phyloP scores from a whole-genome alignment of 2,797 vertebrate genomes.

The Leucoraja ocellata region DNA sequence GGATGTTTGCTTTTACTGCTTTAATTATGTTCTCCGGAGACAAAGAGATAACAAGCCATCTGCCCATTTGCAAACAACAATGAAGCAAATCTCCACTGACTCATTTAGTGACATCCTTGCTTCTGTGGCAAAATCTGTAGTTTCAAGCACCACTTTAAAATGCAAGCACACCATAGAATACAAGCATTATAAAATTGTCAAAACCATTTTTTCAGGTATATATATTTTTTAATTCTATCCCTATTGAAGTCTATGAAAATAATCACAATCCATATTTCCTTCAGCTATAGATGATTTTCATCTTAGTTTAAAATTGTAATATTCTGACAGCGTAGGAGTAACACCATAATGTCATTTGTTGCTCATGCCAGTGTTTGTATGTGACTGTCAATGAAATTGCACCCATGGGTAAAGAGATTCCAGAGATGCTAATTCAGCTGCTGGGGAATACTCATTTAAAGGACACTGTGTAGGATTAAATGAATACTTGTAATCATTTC shows the following conservation, averaged over 20 bases:
- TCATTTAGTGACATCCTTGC: background rate
- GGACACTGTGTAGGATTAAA: background rate
- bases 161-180: background rate
- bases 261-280: background rate
- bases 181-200: background rate
- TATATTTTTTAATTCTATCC: background rate
- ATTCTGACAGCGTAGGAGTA: background rate
- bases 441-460: background rate
- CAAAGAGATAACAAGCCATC: background rate
- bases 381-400: background rate
- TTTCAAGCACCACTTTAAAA: background rate
- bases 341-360: background rate
- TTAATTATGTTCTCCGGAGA: background rate
- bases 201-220: background rate
- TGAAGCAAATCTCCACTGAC: constrained; percentile 1
- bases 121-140: background rate
- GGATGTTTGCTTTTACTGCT: background rate
- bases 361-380: background rate
- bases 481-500: background rate
- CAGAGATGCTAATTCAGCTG: background rate
- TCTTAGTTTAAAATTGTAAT: background rate
- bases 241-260: background rate
- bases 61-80: background rate
- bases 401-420: background rate
- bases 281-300: background rate